These are phyloP conservation scores for Kryptopterus vitreolus DNA, from an alignment of 2,797 vertebrate genomes.

Conservation along the genomic window DNA sequence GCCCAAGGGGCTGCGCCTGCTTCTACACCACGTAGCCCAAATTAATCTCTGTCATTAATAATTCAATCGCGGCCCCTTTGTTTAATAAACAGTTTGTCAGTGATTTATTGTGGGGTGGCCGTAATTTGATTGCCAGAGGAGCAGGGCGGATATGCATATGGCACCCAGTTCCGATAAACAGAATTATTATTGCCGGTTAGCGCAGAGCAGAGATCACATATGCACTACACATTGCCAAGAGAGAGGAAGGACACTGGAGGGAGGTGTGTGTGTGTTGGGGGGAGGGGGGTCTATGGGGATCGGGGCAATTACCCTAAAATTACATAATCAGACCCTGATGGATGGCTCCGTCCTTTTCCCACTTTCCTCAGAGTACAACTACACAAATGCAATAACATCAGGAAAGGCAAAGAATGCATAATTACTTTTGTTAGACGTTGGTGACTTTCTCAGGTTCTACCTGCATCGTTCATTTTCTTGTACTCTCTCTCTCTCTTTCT, in stretches of 20 bases:
- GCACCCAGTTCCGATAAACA: conserved; percentile 63
- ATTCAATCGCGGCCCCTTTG: conserved; percentile 82
- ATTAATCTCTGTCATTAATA: conserved; percentile 85
- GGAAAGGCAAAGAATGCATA: conserved; percentile 48
- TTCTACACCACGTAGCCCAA: conserved; percentile 83
- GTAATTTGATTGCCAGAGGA: conserved; percentile 65
- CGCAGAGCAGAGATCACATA: conserved; percentile 55
- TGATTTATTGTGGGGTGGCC: conserved; percentile 78
- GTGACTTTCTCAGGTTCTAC: conserved; percentile 37
- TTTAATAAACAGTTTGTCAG: conserved; percentile 87
- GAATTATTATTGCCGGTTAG: conserved; percentile 66
- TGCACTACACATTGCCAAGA: conserved; percentile 44
- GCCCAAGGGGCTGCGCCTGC: conserved; percentile 72
- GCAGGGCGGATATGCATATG: conserved; percentile 64
- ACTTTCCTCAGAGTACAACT: conserved; percentile 51
- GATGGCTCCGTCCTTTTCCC: conserved; percentile 52
- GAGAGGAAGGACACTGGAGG: conserved; percentile 43
- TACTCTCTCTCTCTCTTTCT: conserved; percentile 11
- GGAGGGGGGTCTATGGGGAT: no score
- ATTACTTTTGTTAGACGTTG: conserved; percentile 56
- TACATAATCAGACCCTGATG: conserved; percentile 64
- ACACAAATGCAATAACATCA: conserved; percentile 54
- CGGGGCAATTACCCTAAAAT: conserved; percentile 60
- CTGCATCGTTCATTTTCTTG: conserved; percentile 28
- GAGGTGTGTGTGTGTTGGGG: no score